A percentile compares a stretch with the other conserved stretches of the same genome.
phyloP scores from a whole-genome alignment of 2,113 vertebrate species.

The Lichenostomus cassidix region DNA sequence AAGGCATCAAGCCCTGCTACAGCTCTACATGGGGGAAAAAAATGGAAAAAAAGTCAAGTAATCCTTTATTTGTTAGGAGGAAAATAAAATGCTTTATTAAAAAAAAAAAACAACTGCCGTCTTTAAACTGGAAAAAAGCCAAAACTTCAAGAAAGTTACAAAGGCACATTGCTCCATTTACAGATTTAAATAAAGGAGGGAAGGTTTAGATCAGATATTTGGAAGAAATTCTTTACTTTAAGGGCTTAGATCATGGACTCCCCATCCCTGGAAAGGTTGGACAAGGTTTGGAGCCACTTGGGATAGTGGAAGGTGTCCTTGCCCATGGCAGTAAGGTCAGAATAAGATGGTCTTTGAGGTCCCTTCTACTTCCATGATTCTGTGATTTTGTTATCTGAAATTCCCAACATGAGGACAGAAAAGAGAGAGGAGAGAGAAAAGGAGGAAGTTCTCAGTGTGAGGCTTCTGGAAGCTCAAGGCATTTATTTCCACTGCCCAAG shows the following conservation, averaged over 20 bases:
- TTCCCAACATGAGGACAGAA: neutral
- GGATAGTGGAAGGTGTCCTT: neutral
- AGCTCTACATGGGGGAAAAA: accelerated
- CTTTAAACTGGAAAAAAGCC: neutral
- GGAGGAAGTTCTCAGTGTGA: accelerated
- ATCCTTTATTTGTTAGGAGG: neutral
- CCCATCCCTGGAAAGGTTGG: neutral
- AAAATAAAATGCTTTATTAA: neutral
- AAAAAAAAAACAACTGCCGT: neutral
- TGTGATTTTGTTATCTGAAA: neutral
- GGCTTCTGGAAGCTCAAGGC: neutral
- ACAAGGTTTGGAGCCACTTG: accelerated
- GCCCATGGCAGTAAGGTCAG: neutral
- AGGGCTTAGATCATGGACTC: neutral
- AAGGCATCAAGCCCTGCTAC: neutral
- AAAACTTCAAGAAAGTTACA: neutral
- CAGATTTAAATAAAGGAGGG: neutral
- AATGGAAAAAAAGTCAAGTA: neutral
- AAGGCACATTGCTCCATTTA: neutral
- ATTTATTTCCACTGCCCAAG: neutral
- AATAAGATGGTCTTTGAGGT: neutral
- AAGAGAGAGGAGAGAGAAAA: neutral
- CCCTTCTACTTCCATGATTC: neutral
- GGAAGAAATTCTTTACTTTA: neutral
- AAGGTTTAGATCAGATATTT: neutral